Percentiles rank a stretch among this genome's conserved stretches.
Evolutionary conservation across 2,797 vertebrate species (phyloP).

Genomic region (Liparis tanakae): DNA sequence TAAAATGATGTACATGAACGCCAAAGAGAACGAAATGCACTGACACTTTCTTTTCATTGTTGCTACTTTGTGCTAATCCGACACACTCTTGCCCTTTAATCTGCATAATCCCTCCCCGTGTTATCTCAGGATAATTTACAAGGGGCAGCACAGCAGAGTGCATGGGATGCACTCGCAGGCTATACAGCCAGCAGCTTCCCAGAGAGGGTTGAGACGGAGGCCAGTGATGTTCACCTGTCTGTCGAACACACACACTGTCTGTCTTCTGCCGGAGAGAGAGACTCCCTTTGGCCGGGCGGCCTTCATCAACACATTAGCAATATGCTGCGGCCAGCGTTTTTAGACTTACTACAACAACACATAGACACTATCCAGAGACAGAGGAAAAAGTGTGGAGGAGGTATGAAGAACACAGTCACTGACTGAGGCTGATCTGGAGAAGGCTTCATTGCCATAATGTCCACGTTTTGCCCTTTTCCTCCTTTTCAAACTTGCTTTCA

Average conservation of each 20-base stretch:
- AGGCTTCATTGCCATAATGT: conserved; percentile 32
- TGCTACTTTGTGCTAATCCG: conserved; percentile 53
- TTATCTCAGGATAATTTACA: conserved; percentile 60
- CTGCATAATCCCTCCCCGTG: conserved; percentile 58
- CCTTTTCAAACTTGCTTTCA: conserved; percentile 3
- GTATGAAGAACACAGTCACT: conserved; percentile 50
- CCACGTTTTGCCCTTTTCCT: conserved; percentile 19
- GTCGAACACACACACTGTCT: conserved; percentile 75
- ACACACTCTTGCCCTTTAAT: conserved; percentile 51
- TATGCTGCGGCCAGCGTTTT: conserved; percentile 71
- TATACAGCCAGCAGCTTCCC: conserved; percentile 71
- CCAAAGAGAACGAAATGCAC: conserved; percentile 4
- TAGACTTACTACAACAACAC: conserved; percentile 60
- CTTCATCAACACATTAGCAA: conserved; percentile 80
- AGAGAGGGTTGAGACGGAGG: conserved; percentile 80
- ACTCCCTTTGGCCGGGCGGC: conserved; percentile 65
- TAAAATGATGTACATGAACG: not conserved
- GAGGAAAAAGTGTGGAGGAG: conserved; percentile 46
- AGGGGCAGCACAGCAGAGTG: conserved; percentile 51
- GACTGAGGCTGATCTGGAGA: conserved; percentile 48
- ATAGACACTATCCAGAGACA: conserved; percentile 53
- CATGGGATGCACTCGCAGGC: conserved; percentile 65
- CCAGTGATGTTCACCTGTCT: conserved; percentile 76
- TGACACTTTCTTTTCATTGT: conserved; percentile 16
- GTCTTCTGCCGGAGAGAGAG: conserved; percentile 62